Evolutionary conservation across 2,113 vertebrate genomes (phyloP), one percentile per base, ranked within the genome.

Genomic region (Geococcyx californianus): DNA sequence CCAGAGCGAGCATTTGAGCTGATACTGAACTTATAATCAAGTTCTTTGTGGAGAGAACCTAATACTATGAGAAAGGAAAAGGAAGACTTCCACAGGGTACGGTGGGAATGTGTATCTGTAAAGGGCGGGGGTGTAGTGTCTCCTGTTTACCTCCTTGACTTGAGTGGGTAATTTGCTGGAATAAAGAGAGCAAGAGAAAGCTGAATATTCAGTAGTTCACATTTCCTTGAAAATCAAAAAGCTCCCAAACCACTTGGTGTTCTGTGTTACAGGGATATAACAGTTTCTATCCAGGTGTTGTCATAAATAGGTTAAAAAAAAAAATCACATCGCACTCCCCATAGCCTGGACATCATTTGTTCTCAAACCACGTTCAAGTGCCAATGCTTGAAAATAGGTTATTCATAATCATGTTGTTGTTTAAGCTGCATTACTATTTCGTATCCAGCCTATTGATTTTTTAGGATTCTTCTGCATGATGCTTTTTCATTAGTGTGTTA

Each of bases 371-470:
- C 2, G 2, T 91, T 77, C 91, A 79, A 76, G 51, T 74, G 87
- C 60, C 70, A 75, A 10, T 33, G 44, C 74, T 95, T n/a, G 62
- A 89, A 94, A 93, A 89, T 9, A 58, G 87, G 74, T 94, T 95
- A 85, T 94, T 96, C 74, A 58, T 93, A 95, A 93, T 91, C 87
- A 66, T 91, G 58, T 79, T 93, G 82, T 84, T 96, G 89, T 91
- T 96, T 91, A 94, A 93, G 84, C 77, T 92, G 81, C 67, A 38
- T 93, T 87, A 73, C 54, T 82, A 16, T 82, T 94, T 91, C 6
- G 5, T 94, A 88, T 89, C 87, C 81, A 96, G 69, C 31, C 66
- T 92, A 73, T 95, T 94, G 93, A 89, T 96, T 96, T 97, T 92
- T 96, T 45, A 73, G 86, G 74, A 58, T 89, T 95, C 91, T 95